Conservation (phyloP, 2,113 vertebrate species). For the Conger conger region DNA sequence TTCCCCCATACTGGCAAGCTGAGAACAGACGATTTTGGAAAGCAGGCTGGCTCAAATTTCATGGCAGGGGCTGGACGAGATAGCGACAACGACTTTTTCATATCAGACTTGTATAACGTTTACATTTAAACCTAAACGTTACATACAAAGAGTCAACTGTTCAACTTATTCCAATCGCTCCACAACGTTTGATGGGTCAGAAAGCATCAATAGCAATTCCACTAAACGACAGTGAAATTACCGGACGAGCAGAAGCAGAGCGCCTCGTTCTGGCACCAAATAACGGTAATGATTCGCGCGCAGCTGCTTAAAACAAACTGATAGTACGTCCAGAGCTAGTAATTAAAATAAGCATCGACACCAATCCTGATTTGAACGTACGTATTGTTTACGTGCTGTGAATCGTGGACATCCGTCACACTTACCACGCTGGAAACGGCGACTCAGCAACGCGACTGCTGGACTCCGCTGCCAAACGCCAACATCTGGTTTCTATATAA, state of each 20-base stretch:
- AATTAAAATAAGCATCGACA: neutral
- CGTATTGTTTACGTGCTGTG: neutral
- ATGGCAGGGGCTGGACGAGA: neutral
- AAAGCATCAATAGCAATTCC: neutral
- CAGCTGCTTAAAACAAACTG: neutral
- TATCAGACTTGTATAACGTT: neutral
- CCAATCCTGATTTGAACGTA: neutral
- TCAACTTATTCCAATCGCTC: neutral
- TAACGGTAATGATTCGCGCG: neutral
- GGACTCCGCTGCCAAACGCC: slow-evolving; percentile 35
- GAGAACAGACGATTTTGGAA: neutral
- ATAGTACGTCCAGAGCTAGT: neutral
- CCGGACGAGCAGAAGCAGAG: neutral
- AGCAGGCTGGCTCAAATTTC: neutral
- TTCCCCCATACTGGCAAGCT: neutral
- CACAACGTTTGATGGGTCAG: neutral
- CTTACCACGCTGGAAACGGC: slow-evolving; percentile 49
- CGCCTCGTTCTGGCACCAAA: neutral
- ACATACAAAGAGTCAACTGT: neutral
- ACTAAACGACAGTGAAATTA: neutral
- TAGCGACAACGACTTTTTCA: neutral
- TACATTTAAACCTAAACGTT: neutral
- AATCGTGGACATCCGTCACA: slow-evolving; percentile 29
- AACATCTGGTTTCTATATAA: slow-evolving; percentile 54
- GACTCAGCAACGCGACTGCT: slow-evolving; percentile 16